Evolutionary conservation across 2,888 invertebrate species (phyloP).

Genomic region (Ormyrus labotus): DNA sequence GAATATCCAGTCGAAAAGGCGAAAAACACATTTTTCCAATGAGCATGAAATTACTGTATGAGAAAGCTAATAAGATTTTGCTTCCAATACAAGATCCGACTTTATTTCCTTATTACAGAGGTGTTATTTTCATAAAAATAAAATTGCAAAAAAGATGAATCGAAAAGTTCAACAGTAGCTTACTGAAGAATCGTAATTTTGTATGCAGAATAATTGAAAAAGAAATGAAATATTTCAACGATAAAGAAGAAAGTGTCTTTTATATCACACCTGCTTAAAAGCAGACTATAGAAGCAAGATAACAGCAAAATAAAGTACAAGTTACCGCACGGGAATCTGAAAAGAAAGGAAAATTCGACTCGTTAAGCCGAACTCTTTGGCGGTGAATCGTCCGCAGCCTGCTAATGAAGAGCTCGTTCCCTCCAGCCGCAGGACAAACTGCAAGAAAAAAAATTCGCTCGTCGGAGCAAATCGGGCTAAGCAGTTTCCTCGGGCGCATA

Average conservation of each 20-base stretch:
- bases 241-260: no score
- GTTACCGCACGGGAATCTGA: no score
- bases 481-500: constrained; percentile 21
- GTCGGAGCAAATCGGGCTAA: neutral
- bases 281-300: no score
- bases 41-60: constrained; percentile 14
- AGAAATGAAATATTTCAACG: no score
- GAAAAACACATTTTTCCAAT: constrained; percentile 28
- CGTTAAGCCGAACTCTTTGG: no score
- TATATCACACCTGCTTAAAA: no score
- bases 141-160: no score
- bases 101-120: constrained; percentile 25
- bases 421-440: neutral
- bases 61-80: constrained; percentile 25
- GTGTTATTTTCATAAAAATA: neutral
- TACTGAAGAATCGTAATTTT: no score
- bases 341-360: no score
- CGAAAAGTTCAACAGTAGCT: no score
- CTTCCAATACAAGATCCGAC: neutral
- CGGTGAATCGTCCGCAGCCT: neutral
- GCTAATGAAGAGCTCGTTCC: constrained; percentile 35
- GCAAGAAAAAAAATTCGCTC: neutral
- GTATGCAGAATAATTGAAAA: no score
- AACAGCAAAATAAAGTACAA: no score
- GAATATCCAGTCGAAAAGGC: constrained; percentile 16